A percentile compares a stretch with the other conserved stretches of the same genome.
These are phyloP conservation scores for Motacilla tschutschensis DNA, from an alignment of 2,113 vertebrate genomes.

Conservation along the genomic window DNA sequence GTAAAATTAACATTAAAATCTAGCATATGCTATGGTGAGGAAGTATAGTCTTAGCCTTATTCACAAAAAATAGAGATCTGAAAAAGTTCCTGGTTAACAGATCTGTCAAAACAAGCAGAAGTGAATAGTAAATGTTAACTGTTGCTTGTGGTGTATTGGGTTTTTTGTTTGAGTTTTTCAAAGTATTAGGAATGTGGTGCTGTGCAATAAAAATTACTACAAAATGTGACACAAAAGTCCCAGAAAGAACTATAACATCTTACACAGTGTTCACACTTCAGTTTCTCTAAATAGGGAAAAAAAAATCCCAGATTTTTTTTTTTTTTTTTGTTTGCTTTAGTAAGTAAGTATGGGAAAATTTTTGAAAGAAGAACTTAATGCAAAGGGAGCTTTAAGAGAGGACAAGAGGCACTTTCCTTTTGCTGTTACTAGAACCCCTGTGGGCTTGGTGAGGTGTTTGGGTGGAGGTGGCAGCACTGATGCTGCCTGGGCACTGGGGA, in stretches of 20 bases:
- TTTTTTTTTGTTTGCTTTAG: not conserved
- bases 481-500: not conserved
- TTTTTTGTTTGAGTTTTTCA: not conserved
- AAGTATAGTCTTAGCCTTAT: not conserved
- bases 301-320: not conserved
- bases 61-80: constrained; percentile 4
- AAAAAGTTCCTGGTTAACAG: not conserved
- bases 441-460: not conserved
- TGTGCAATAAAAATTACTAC: not conserved
- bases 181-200: not conserved
- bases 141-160: fast-evolving
- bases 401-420: not conserved
- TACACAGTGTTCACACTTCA: not conserved
- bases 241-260: not conserved
- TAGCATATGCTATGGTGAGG: not conserved
- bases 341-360: not conserved
- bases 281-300: not conserved
- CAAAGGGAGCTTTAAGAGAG: not conserved
- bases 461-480: not conserved
- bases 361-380: not conserved
- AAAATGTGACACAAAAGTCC: not conserved
- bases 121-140: not conserved
- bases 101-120: constrained; percentile 9
- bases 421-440: not conserved
- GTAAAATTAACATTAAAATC: not conserved